phyloP scores from a whole-genome alignment of 2,888 invertebrate genomes.

The Colostygia pectinataria region DNA sequence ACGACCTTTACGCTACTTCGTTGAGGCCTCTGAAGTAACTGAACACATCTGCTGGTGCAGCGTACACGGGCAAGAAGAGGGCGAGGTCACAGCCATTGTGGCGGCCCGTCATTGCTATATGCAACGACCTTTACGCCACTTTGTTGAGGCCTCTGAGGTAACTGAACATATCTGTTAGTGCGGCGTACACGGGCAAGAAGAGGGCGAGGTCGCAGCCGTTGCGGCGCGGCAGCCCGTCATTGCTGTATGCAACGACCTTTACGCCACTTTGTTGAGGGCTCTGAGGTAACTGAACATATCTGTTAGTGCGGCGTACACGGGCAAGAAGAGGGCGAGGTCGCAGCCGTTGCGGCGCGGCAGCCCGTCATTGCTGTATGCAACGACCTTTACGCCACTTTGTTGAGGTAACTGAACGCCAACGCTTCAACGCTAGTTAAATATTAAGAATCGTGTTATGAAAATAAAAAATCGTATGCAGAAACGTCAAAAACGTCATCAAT shows the following conservation, averaged over 20 bases:
- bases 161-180: slow-evolving; percentile 94
- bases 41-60: slow-evolving; percentile 91
- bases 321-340: slow-evolving; percentile 80
- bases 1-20: slow-evolving; percentile 95
- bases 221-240: slow-evolving; percentile 95
- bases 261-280: slow-evolving; percentile 92
- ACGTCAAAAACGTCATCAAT: no score
- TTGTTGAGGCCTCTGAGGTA: slow-evolving; percentile 91
- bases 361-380: slow-evolving; percentile 99
- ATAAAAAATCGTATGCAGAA: no score
- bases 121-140: slow-evolving; percentile 96
- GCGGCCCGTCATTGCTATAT: slow-evolving; percentile 97
- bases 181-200: slow-evolving; percentile 74
- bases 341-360: slow-evolving; percentile 87
- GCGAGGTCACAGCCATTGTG: slow-evolving; percentile 84
- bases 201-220: slow-evolving; percentile 84
- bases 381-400: slow-evolving; percentile 93
- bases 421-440: no score
- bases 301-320: slow-evolving; percentile 85
- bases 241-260: slow-evolving; percentile 98
- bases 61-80: slow-evolving; percentile 76
- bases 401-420: slow-evolving; percentile 92
- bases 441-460: no score
- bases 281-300: slow-evolving; percentile 91
- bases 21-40: slow-evolving; percentile 90